These are phyloP conservation scores for Helicoverpa zea DNA, from an alignment of 1,140 invertebrate species.

Conservation along the genomic window DNA sequence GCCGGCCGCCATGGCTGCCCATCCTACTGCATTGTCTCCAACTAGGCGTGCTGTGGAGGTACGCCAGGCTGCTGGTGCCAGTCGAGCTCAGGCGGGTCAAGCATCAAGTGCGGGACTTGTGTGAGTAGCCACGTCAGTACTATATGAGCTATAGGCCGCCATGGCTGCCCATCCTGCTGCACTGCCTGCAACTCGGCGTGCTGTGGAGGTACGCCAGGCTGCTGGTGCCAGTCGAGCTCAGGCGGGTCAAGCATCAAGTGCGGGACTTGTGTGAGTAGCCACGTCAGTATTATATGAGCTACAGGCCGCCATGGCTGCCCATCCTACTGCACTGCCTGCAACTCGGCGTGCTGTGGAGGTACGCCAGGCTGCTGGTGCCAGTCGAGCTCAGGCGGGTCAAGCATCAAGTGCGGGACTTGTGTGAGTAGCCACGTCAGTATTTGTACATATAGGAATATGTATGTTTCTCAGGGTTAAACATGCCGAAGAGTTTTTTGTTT, in stretches of 20 bases:
- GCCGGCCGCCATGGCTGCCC: constrained; percentile 85
- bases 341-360: constrained; percentile 95
- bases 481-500: too few relatives aligned
- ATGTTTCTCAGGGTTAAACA: too few relatives aligned
- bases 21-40: constrained; percentile 92
- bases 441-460: too few relatives aligned
- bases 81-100: constrained; percentile 94
- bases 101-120: constrained; percentile 91
- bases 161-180: constrained; percentile 89
- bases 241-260: constrained; percentile 94
- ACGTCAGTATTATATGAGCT: too few relatives aligned
- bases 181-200: constrained; percentile 93
- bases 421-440: constrained; percentile 75
- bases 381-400: constrained; percentile 94
- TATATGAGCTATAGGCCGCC: too few relatives aligned
- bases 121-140: constrained; percentile 75
- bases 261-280: constrained; percentile 87
- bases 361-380: constrained; percentile 95
- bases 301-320: constrained; percentile 86
- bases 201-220: constrained; percentile 96
- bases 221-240: constrained; percentile 94
- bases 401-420: constrained; percentile 91
- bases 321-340: constrained; percentile 92
- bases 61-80: constrained; percentile 95
- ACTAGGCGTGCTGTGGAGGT: constrained; percentile 95